These are phyloP conservation scores for Eurystomus gularis DNA, from an alignment of 2,113 vertebrate genomes.

Conservation along the genomic window DNA sequence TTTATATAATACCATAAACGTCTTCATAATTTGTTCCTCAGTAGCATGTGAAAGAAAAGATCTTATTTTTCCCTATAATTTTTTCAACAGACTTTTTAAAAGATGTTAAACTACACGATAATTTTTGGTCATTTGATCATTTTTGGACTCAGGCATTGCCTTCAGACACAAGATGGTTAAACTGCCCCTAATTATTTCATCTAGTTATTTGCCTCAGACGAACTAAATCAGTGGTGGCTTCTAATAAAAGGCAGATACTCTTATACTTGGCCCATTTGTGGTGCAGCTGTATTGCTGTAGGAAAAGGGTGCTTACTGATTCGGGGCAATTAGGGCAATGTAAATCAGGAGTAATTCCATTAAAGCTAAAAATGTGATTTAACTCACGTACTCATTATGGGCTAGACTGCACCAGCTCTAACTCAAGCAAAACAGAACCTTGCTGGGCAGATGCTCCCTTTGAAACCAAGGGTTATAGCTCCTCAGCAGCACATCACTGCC, in stretches of 20 bases:
- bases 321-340: background rate
- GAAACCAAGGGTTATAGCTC: fast-evolving
- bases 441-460: background rate
- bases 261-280: background rate
- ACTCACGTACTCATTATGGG: background rate
- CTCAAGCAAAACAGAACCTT: background rate
- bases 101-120: background rate
- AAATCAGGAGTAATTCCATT: background rate
- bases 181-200: background rate
- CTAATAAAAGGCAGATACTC: background rate
- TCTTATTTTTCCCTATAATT: background rate
- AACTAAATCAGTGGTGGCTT: background rate
- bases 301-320: background rate
- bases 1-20: background rate
- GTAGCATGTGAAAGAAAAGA: background rate
- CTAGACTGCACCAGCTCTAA: background rate
- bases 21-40: background rate
- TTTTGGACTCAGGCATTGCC: background rate
- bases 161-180: background rate
- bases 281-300: background rate
- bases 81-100: background rate
- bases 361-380: background rate
- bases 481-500: background rate
- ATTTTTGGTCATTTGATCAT: background rate
- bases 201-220: background rate